Evolutionary conservation across 2,888 invertebrate species (phyloP).

Genomic region (Ptilodon capucinus): DNA sequence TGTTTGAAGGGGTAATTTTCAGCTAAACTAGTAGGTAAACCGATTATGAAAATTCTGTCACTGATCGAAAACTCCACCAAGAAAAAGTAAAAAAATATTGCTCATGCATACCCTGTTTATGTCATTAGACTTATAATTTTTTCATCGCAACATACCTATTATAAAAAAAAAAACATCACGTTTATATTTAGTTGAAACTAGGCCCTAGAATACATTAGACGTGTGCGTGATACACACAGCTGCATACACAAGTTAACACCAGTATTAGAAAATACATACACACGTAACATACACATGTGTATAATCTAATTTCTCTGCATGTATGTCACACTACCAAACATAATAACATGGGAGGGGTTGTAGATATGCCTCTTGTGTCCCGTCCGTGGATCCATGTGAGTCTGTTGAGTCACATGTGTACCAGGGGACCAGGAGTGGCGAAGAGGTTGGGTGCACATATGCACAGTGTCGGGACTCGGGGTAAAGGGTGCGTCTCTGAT

Average conservation of each 20-base stretch:
- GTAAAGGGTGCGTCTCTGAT: slow-evolving; percentile 19
- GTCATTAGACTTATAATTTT: too few species aligned
- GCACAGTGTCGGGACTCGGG: slow-evolving; percentile 38
- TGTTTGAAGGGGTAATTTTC: too few species aligned
- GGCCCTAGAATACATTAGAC: neutral
- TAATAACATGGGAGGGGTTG: slow-evolving; percentile 22
- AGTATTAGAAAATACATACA: slow-evolving; percentile 12
- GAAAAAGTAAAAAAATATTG: too few species aligned
- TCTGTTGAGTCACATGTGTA: slow-evolving; percentile 74
- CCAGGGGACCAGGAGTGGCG: slow-evolving; percentile 54
- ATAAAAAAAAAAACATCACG: too few species aligned
- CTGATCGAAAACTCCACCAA: too few species aligned
- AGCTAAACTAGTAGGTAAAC: too few species aligned
- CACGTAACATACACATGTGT: slow-evolving; percentile 22
- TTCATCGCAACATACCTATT: too few species aligned
- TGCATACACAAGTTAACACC: slow-evolving; percentile 17
- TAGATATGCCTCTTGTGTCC: slow-evolving; percentile 43
- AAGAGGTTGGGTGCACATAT: slow-evolving; percentile 52
- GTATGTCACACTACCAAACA: slow-evolving; percentile 32
- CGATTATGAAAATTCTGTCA: too few species aligned
- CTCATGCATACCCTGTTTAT: too few species aligned
- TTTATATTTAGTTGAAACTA: too few species aligned
- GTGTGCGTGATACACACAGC: slow-evolving; percentile 1
- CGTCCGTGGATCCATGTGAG: slow-evolving; percentile 70
- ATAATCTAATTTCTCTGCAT: slow-evolving; percentile 9